Evolutionary conservation across 2,888 invertebrate genomes (phyloP), one percentile per base, ranked within the genome.

Genomic region (Drosophila stalkeri): DNA sequence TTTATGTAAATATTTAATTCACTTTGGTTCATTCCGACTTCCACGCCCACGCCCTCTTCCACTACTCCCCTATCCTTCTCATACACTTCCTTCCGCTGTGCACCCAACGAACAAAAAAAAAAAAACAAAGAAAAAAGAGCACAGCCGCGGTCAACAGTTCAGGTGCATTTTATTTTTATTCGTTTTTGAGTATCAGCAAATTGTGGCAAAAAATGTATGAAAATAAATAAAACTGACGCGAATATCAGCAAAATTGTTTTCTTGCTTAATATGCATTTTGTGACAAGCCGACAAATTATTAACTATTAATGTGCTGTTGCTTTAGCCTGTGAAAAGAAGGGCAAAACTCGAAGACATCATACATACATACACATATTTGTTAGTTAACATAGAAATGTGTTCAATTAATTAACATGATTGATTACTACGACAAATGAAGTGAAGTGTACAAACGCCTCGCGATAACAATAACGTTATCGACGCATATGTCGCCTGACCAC

Each of bases 1-100:
- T 68, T 55, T 67, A 80, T 77, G 80, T 86, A 79, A 85, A 89
- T 85, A 80, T 89, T 85, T 86, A 68, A 89, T 85, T 67, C 77
- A 79, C 72, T 77, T 71, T 72, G 44, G 23, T 12, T 11, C 20
- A 16, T 35, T 6, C 16, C 49, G 6, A 18, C 31, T n/a, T 16
- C 27, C 16, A 14, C 20, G 16, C n/a, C 6, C 43, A 23, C 14
- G 7, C 11, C 43, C 18, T 4, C 0, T 16, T 11, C 5, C 47
- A 31, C 11, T 43, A n/a, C 5, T 43, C 1, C 64, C 14, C 14
- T 20, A 8, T 23, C 39, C 14, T 14, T 14, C n/a, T 14, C 35
- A 3, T 31, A n/a, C 69, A 67, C 67, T 67, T 67, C 67, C 67
- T 67, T 68, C 27, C 23, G 43, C 39, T 49, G 47, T 70, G 51